Evolutionary conservation across 2,888 invertebrate species (phyloP).

Genomic region (Achlya flavicornis): DNA sequence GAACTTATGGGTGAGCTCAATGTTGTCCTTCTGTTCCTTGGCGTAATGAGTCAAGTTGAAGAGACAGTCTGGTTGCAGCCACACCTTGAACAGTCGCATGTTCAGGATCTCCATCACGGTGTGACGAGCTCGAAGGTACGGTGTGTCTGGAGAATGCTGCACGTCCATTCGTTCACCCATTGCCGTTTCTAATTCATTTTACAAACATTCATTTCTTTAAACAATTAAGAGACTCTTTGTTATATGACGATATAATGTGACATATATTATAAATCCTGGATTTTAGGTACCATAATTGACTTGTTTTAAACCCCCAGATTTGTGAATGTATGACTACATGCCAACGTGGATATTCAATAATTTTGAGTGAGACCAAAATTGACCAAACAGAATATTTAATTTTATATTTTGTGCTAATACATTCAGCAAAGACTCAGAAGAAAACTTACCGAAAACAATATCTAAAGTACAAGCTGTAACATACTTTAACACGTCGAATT

Average conservation of each 20-base stretch:
- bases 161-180: slow-evolving; percentile 87
- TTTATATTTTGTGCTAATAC: neutral
- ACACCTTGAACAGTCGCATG: slow-evolving; percentile 79
- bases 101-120: slow-evolving; percentile 73
- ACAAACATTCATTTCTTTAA: neutral
- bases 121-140: slow-evolving; percentile 84
- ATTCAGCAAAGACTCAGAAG: neutral
- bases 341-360: too few species aligned
- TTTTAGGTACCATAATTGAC: too few species aligned
- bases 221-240: too few species aligned
- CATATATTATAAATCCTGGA: too few species aligned
- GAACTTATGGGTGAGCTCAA: slow-evolving; percentile 86
- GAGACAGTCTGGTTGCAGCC: slow-evolving; percentile 86
- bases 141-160: slow-evolving; percentile 79
- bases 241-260: too few species aligned
- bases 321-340: too few species aligned
- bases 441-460: slow-evolving; percentile 84
- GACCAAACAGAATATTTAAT: too few species aligned
- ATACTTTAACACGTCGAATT: slow-evolving; percentile 80
- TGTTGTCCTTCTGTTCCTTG: slow-evolving; percentile 80
- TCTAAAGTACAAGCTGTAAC: slow-evolving; percentile 85
- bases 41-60: slow-evolving; percentile 84
- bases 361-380: too few species aligned
- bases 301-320: too few species aligned
- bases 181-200: slow-evolving; percentile 84